These are phyloP conservation scores for Hypotaenidia okinawae DNA, from an alignment of 2,797 vertebrate genomes.

Conservation along the genomic window DNA sequence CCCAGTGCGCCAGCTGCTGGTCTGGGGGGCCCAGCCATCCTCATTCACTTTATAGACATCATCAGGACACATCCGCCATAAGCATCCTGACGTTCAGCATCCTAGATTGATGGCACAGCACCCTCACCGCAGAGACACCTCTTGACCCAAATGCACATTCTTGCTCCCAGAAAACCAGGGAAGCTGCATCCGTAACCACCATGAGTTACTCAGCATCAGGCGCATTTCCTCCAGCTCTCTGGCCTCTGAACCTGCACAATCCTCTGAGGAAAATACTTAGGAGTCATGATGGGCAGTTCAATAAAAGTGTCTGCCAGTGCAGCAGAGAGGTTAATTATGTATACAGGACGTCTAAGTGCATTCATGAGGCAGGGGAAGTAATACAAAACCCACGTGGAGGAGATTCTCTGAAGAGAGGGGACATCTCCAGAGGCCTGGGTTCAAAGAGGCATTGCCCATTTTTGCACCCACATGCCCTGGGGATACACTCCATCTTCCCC, in stretches of 20 bases:
- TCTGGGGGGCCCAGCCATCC: neutral
- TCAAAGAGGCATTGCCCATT: neutral
- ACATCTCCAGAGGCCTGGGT: neutral
- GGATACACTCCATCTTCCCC: rapidly evolving
- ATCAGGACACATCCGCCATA: neutral
- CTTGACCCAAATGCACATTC: constrained; percentile 61
- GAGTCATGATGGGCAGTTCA: constrained; percentile 53
- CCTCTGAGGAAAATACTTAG: constrained; percentile 54
- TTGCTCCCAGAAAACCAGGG: constrained; percentile 57
- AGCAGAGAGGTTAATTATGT: constrained; percentile 9
- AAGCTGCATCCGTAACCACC: constrained; percentile 53
- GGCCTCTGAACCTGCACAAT: constrained; percentile 66
- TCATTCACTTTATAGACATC: neutral
- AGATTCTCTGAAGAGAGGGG: neutral
- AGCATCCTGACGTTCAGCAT: constrained; percentile 23
- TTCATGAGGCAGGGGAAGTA: neutral
- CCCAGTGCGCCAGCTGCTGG: neutral
- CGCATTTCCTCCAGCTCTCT: constrained; percentile 39
- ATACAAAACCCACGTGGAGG: neutral
- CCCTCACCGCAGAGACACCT: constrained; percentile 50
- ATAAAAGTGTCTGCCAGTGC: constrained; percentile 53
- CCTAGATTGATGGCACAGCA: constrained; percentile 39
- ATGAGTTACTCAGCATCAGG: constrained; percentile 61
- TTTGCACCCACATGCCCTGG: rapidly evolving
- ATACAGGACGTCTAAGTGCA: constrained; percentile 32